Evolutionary conservation across 2,888 invertebrate species (phyloP).

Genomic region (Drosophila diplacantha): DNA sequence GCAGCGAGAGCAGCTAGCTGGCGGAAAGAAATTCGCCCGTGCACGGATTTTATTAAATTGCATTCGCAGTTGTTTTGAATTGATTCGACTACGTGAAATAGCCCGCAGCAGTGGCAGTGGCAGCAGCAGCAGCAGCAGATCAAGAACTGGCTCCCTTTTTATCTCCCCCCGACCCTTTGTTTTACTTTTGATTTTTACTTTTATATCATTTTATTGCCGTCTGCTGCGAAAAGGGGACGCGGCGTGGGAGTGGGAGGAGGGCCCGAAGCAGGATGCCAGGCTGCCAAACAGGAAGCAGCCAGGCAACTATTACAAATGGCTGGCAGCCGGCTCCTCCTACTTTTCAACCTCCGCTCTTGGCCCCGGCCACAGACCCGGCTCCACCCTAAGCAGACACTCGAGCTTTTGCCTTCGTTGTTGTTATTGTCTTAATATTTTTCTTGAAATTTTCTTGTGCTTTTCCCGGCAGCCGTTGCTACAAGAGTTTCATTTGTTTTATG

Average conservation of each 20-base stretch:
- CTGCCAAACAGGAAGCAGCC: slow-evolving; percentile 42
- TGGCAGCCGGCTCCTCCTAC: slow-evolving; percentile 42
- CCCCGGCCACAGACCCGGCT: background rate
- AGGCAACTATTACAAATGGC: slow-evolving; percentile 70
- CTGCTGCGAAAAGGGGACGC: slow-evolving; percentile 16
- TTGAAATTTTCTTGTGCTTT: slow-evolving; percentile 71
- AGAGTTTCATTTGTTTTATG: slow-evolving; percentile 73
- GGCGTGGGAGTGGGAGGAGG: slow-evolving; percentile 10
- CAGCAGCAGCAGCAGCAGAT: slow-evolving; percentile 43
- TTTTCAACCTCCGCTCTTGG: background rate
- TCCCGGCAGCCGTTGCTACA: slow-evolving; percentile 52
- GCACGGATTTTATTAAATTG: slow-evolving; percentile 76
- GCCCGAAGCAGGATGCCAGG: slow-evolving; percentile 31
- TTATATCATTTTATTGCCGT: slow-evolving; percentile 48
- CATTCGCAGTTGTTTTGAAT: slow-evolving; percentile 76
- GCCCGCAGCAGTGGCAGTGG: slow-evolving; percentile 56
- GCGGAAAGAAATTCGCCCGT: slow-evolving; percentile 60
- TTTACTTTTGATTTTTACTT: slow-evolving; percentile 66
- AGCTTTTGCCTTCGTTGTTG: slow-evolving; percentile 41
- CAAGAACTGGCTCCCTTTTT: slow-evolving; percentile 36
- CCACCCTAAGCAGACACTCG: slow-evolving; percentile 55
- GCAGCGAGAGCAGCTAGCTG: slow-evolving; percentile 46
- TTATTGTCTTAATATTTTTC: slow-evolving; percentile 70
- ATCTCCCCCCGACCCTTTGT: slow-evolving; percentile 57
- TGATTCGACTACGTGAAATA: slow-evolving; percentile 67